phyloP scores from a whole-genome alignment of 2,888 invertebrate genomes.

The Brachycybe producta region DNA sequence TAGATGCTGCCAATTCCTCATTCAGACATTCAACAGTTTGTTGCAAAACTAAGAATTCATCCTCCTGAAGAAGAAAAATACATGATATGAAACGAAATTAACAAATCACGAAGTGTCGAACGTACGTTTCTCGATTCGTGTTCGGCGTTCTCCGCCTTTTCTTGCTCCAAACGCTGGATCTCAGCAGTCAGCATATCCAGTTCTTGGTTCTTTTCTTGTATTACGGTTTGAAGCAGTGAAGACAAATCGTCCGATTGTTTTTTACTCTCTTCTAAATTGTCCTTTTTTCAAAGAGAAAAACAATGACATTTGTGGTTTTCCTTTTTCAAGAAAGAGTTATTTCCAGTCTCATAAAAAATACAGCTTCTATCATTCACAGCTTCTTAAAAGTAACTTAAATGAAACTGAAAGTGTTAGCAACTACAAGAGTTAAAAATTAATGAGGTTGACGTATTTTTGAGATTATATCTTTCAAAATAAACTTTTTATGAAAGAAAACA shows the following conservation, averaged over 20 bases:
- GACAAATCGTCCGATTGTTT: constrained; percentile 14
- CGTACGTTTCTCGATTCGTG: neutral
- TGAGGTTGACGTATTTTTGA: too few relatives aligned
- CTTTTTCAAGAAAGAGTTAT: too few relatives aligned
- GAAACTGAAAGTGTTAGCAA: too few relatives aligned
- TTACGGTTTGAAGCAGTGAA: constrained; percentile 26
- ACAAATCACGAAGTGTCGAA: too few relatives aligned
- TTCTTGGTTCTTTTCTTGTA: constrained; percentile 34
- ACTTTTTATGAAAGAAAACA: too few relatives aligned
- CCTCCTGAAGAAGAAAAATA: constrained; percentile 2
- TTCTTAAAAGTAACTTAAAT: too few relatives aligned
- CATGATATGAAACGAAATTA: neutral
- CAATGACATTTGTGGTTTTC: too few relatives aligned
- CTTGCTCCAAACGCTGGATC: constrained; percentile 19
- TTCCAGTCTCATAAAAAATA: too few relatives aligned
- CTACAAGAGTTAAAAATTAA: too few relatives aligned
- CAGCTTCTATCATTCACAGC: too few relatives aligned
- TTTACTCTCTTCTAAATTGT: constrained; percentile 12
- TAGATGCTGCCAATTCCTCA: neutral
- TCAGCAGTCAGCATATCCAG: constrained; percentile 29
- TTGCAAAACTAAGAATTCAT: neutral
- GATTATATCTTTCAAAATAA: too few relatives aligned
- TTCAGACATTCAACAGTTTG: neutral
- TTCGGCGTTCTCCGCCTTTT: constrained; percentile 6
- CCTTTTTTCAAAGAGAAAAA: constrained; percentile 7